Evolutionary conservation across 2,113 vertebrate genomes (phyloP), one percentile per base, ranked within the genome.

Genomic region (Psittacula cyanocephala): DNA sequence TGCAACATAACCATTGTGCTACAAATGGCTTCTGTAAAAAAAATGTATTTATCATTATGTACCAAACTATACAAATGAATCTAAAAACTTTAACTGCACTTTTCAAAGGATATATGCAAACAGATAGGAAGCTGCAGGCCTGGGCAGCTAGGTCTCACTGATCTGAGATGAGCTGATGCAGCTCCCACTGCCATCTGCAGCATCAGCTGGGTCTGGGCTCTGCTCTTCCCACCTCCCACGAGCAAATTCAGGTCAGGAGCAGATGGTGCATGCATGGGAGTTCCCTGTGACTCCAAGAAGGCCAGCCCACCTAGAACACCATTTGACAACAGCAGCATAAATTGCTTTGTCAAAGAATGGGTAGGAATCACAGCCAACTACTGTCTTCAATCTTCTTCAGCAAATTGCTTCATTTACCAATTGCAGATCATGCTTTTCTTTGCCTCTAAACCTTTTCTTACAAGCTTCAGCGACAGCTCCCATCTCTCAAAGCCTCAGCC

Each of bases 1-100:
- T 79, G 93, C 59, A 90, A 81, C 77, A 72, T 33, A 79, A 86
- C 91, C 65, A 86, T 69, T 89, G 70, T 50, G 83, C 65, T 74
- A 71, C 84, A 86, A 95, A 81, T 14, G 57, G 52, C 57, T 92
- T 84, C 80, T 71, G 59, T 70, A 52, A 75, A 95, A 92, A 53
- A 53, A 47, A 39, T 29, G 8, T 68, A 69, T 84, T 68, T 83
- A 87, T 83, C 86, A 64, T 74, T 75, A 93, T 24, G 47, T 55
- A 89, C 29, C n/a, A 68, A 81, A 65, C 70, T 75, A 75, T 57
- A 70, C 19, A 83, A 97, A 90, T 37, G 15, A 94, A 46, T 29
- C 71, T 86, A 62, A 67, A 92, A 80, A 47, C 55, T 49, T 64
- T 81, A 94, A 72, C 33, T 8, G 6, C 19, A 27, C 17, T 82